Evolutionary conservation across 2,113 vertebrate species (phyloP).

Genomic region (Hypocryptadius cinnamomeus): DNA sequence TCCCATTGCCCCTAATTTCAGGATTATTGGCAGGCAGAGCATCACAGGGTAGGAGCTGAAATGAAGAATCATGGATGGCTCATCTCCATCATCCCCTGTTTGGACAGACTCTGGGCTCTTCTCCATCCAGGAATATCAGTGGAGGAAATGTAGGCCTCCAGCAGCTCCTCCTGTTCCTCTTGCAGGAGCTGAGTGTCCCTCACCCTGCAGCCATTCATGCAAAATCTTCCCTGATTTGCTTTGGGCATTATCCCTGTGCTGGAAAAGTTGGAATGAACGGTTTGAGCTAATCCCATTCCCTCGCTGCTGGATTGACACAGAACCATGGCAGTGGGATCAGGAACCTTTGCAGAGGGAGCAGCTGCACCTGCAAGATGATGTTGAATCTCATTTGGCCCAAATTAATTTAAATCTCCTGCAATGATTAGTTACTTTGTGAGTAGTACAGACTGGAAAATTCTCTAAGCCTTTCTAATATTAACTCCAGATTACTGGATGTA

Average conservation of each 20-base stretch:
- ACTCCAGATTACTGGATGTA: conserved; percentile 11
- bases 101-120: neutral
- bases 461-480: conserved; percentile 12
- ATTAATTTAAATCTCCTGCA: conserved; percentile 34
- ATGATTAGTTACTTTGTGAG: conserved; percentile 18
- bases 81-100: neutral
- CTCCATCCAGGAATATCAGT: neutral
- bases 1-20: neutral
- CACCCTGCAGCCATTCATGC: neutral
- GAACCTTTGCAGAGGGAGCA: conserved; percentile 7
- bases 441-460: neutral
- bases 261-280: neutral
- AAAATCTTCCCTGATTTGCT: neutral
- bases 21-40: neutral
- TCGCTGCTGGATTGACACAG: fast-evolving
- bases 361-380: conserved; percentile 32
- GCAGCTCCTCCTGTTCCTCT: neutral
- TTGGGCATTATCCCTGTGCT: neutral
- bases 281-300: neutral
- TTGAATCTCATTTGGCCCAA: conserved; percentile 27
- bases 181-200: neutral
- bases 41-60: neutral
- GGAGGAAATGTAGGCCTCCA: neutral
- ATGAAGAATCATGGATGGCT: neutral
- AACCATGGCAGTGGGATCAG: neutral